Evolutionary conservation across 92 coral and sea anemone species (phyloP).

Genomic region (Bergia sp.): DNA sequence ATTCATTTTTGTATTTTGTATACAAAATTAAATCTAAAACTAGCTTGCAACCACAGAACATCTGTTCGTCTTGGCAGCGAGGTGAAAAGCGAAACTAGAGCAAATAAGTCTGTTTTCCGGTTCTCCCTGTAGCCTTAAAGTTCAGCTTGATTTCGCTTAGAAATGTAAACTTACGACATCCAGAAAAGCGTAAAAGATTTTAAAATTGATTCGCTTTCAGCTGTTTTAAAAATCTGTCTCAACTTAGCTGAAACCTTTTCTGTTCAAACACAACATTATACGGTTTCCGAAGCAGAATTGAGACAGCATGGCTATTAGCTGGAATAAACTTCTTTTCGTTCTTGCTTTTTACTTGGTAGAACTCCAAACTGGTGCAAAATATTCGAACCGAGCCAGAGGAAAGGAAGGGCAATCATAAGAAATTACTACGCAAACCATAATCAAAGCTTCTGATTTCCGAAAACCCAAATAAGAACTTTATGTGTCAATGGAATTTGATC

Average conservation of each 20-base stretch:
- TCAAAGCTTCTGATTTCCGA: not conserved
- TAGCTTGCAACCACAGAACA: conserved; percentile 2
- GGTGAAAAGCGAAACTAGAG: not conserved
- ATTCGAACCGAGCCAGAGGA: not conserved
- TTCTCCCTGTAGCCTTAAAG: no score
- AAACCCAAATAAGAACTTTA: conserved; percentile 3
- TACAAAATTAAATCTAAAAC: not conserved
- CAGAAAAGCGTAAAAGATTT: not conserved
- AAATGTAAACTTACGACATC: not conserved
- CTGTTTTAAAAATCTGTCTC: not conserved
- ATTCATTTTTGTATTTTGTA: not conserved
- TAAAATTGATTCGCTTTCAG: no score
- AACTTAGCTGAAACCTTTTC: not conserved
- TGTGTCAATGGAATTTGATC: conserved; percentile 4
- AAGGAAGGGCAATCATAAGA: not conserved
- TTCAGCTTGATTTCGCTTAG: not conserved
- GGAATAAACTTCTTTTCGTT: no score
- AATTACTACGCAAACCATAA: not conserved
- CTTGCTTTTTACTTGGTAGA: no score
- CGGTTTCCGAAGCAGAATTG: no score
- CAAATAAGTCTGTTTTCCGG: not conserved
- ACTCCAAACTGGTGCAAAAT: not conserved
- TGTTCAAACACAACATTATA: not conserved
- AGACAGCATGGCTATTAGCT: no score
- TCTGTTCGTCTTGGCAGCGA: conserved; percentile 19